Percentiles rank a stretch among this genome's conserved stretches.
phyloP scores from a whole-genome alignment of 1,140 invertebrate species.

The Orussus abietinus region DNA sequence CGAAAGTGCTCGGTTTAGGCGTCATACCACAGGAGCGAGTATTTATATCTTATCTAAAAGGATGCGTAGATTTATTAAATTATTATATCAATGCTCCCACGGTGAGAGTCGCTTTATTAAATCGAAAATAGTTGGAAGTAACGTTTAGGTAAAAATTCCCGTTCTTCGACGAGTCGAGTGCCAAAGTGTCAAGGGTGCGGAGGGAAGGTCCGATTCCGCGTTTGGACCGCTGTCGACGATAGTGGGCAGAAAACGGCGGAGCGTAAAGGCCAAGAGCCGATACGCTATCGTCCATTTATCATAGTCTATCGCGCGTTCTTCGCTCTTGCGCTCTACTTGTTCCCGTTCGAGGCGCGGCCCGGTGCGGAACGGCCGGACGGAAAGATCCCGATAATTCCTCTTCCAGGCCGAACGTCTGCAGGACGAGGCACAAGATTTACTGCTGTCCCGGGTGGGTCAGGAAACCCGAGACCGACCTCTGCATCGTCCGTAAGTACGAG shows the following conservation, averaged over 20 bases:
- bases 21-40: slow-evolving; percentile 8
- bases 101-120: no score
- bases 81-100: no score
- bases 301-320: not conserved
- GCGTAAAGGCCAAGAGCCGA: slow-evolving; percentile 10
- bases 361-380: not conserved
- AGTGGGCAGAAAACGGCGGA: not conserved
- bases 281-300: not conserved
- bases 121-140: no score
- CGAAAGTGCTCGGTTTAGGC: slow-evolving; percentile 23
- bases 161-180: no score
- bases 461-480: slow-evolving; percentile 66
- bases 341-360: not conserved
- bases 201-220: no score
- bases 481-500: slow-evolving; percentile 75
- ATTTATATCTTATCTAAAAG: slow-evolving; percentile 7
- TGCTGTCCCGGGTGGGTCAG: slow-evolving; percentile 82
- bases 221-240: not conserved
- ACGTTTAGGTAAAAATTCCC: no score
- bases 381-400: slow-evolving; percentile 10
- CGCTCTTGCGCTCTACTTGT: not conserved
- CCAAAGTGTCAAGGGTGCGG: no score
- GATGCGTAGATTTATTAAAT: not conserved
- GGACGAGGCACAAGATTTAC: slow-evolving; percentile 62
- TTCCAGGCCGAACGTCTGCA: slow-evolving; percentile 77